Percentiles rank a stretch among this genome's conserved stretches.
phyloP scores from a whole-genome alignment of 2,113 vertebrate genomes.

The Strigops habroptila region DNA sequence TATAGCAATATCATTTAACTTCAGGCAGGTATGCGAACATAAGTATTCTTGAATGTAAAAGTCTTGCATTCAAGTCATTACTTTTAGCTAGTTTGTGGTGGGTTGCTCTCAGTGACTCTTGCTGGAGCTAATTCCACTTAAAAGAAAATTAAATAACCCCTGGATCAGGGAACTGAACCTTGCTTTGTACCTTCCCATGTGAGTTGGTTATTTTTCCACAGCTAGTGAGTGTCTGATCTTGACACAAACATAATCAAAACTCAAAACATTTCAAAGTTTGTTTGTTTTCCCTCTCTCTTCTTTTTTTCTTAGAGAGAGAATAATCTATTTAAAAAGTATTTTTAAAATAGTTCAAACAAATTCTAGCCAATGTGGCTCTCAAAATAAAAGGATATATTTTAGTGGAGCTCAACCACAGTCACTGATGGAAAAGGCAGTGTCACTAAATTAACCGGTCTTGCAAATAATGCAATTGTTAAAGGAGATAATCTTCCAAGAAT shows the following conservation, averaged over 20 bases:
- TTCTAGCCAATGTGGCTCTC: background rate
- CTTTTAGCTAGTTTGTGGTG: background rate
- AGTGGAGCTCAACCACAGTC: background rate
- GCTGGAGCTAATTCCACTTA: background rate
- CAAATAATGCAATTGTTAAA: background rate
- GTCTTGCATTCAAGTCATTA: background rate
- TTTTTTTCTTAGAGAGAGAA: background rate
- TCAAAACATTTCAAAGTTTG: background rate
- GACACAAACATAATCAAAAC: slow-evolving; percentile 15
- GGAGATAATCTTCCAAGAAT: background rate
- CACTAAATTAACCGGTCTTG: background rate
- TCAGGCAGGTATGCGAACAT: background rate
- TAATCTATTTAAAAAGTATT: background rate
- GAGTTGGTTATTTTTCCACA: slow-evolving; percentile 23
- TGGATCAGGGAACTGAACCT: background rate
- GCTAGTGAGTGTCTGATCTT: background rate
- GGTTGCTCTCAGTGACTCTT: background rate
- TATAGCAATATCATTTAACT: background rate
- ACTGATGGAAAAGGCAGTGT: background rate
- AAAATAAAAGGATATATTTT: background rate
- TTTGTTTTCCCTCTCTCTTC: background rate
- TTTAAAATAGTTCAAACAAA: background rate
- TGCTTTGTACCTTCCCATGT: background rate
- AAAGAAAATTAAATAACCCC: slow-evolving; percentile 19
- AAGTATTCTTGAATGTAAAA: background rate